Conservation (phyloP, 2,797 vertebrate genomes). For the Sebastes iracundus region DNA sequence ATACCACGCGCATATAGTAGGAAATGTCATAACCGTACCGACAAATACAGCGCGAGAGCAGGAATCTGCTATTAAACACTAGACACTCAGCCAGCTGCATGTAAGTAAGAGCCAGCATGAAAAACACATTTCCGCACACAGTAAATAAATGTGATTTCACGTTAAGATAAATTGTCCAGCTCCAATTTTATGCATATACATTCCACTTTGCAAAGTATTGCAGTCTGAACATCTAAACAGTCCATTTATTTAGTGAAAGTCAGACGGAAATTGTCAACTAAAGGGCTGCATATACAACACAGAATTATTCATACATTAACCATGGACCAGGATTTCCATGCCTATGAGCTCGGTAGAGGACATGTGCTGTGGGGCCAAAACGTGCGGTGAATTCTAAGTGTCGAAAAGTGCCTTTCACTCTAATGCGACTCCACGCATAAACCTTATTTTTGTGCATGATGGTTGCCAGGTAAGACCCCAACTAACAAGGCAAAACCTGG, state of each 20-base stretch:
- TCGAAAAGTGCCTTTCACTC: not conserved
- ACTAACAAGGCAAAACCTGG: not conserved
- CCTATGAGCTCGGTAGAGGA: constrained; percentile 28
- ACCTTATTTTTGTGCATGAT: not conserved
- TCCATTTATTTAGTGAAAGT: constrained; percentile 44
- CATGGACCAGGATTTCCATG: constrained; percentile 28
- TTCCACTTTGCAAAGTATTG: constrained; percentile 4
- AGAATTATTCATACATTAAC: constrained; percentile 56
- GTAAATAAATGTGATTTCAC: constrained; percentile 36
- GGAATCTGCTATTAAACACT: constrained; percentile 6
- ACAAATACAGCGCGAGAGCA: not conserved
- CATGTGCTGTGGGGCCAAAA: constrained; percentile 15
- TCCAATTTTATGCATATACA: constrained; percentile 28
- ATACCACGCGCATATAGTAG: not conserved
- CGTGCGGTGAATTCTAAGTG: constrained; percentile 30
- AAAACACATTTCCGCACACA: constrained; percentile 6
- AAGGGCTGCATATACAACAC: constrained; percentile 28
- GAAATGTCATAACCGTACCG: constrained; percentile 27
- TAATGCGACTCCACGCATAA: not conserved
- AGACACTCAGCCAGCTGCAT: not conserved
- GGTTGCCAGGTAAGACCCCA: not conserved
- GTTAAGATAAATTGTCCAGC: constrained; percentile 37
- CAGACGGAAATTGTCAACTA: constrained; percentile 32
- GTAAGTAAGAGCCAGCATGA: not conserved
- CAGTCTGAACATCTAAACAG: constrained; percentile 19